A percentile compares a stretch with the other conserved stretches of the same genome.
phyloP scores from a whole-genome alignment of 2,888 invertebrate genomes.

The Lasiommata megera region DNA sequence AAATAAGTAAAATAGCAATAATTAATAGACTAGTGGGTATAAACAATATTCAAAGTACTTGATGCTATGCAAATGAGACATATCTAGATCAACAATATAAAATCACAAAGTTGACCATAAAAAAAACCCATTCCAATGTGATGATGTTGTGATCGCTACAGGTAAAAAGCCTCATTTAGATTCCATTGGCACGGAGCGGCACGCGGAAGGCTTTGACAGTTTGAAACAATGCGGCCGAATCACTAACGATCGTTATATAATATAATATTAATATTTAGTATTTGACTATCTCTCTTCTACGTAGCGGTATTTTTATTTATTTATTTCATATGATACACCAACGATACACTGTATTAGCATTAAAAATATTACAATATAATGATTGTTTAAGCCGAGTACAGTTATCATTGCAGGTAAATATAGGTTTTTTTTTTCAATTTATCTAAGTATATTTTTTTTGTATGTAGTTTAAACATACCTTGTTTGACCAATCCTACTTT shows the following conservation, averaged over 20 bases:
- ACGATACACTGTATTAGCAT: too few species aligned
- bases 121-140: constrained; percentile 37
- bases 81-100: constrained; percentile 8
- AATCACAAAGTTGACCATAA: constrained; percentile 8
- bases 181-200: constrained; percentile 40
- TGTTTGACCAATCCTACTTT: too few species aligned
- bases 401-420: too few species aligned
- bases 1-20: neutral
- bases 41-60: neutral
- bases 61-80: constrained; percentile 3
- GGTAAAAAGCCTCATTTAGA: constrained; percentile 53
- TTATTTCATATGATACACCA: too few species aligned
- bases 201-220: constrained; percentile 42
- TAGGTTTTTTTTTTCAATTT: too few species aligned
- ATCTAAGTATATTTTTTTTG: too few species aligned
- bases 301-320: too few species aligned
- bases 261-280: neutral
- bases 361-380: too few species aligned
- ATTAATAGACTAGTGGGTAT: neutral
- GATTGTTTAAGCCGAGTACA: too few species aligned
- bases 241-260: neutral
- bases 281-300: neutral
- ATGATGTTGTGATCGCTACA: constrained; percentile 35
- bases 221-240: constrained; percentile 4
- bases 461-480: too few species aligned